Evolutionary conservation across 1,140 invertebrate genomes (phyloP), one percentile per base, ranked within the genome.

Genomic region (Myzus persicae): DNA sequence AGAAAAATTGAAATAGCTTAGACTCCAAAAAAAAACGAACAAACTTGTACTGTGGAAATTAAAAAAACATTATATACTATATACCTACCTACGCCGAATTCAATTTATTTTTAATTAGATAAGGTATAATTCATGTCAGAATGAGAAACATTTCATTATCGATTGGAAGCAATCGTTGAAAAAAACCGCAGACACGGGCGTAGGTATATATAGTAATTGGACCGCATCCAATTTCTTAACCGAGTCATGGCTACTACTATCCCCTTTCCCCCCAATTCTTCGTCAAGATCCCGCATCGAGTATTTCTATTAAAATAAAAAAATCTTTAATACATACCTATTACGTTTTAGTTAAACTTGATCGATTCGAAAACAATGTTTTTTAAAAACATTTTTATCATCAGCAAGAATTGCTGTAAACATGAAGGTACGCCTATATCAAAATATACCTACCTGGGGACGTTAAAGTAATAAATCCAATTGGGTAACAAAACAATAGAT

Each of bases 101-200:
- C 42, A n/a, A 87, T 87, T 87, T 87, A 87, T 87, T 87, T 87
- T 87, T 87, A 87, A 87, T 87, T 87, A 87, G 26, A 87, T 87
- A 87, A 46, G 31, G 42, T 87, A 31, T 87, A 46, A 87, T 46
- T 87, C 31, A 36, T 46, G 85, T 87, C 31, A 46, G 85, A 46
- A 87, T 46, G 46, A 76, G 46, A 87, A 46, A 46, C 44, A 87
- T 46, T 87, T 87, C 46, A 87, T 20, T 87, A 87, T 87, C 14
- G 85, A 46, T 87, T 87, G 85, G 31, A 87, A 87, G 46, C 44
- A 46, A 46, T 46, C 31, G n/a, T 46, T 46, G n/a, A 46, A 87
- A 87, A 87, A 87, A 44, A 46, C 42, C 31, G 31, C 31, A n/a
- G 26, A 85, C 84, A 85, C 40, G 14, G 42, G 42, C 85, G 26